Percentiles rank a stretch among this genome's conserved stretches.
phyloP scores from a whole-genome alignment of 2,888 invertebrate species.

The Conus canariensis region DNA sequence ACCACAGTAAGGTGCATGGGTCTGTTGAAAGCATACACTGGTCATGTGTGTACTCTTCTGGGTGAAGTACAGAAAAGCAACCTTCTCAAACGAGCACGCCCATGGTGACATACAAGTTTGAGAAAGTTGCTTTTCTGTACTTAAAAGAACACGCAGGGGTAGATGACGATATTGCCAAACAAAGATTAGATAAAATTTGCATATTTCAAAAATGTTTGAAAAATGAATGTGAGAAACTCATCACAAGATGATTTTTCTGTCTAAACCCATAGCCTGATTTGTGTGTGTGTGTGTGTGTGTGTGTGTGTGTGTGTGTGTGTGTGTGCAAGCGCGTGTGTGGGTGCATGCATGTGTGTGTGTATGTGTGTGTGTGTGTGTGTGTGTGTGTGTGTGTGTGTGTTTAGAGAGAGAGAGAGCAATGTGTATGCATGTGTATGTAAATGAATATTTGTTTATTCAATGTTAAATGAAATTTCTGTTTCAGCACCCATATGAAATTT shows the following conservation, averaged over 20 bases:
- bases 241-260: too few species aligned
- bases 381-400: not conserved
- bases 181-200: not conserved
- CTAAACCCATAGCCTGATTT: too few species aligned
- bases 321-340: not conserved
- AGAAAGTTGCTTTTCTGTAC: too few species aligned
- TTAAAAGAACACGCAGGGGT: too few species aligned
- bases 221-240: too few species aligned
- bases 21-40: too few species aligned
- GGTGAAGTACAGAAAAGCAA: too few species aligned
- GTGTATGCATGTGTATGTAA: not conserved
- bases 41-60: too few species aligned
- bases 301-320: not conserved
- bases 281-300: not conserved
- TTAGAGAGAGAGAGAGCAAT: not conserved
- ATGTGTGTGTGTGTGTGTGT: not conserved
- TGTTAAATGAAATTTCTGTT: slow-evolving; percentile 44
- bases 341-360: not conserved
- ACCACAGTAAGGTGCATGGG: too few species aligned
- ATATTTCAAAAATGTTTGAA: slow-evolving; percentile 11
- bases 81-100: too few species aligned
- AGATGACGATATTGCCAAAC: not conserved
- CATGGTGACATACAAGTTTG: too few species aligned
- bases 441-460: not conserved
- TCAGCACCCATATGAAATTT: slow-evolving; percentile 86